Percentiles rank a stretch among this genome's conserved stretches.
These are phyloP conservation scores for Sebastes reedi DNA, from an alignment of 2,797 vertebrate genomes.

Conservation along the genomic window DNA sequence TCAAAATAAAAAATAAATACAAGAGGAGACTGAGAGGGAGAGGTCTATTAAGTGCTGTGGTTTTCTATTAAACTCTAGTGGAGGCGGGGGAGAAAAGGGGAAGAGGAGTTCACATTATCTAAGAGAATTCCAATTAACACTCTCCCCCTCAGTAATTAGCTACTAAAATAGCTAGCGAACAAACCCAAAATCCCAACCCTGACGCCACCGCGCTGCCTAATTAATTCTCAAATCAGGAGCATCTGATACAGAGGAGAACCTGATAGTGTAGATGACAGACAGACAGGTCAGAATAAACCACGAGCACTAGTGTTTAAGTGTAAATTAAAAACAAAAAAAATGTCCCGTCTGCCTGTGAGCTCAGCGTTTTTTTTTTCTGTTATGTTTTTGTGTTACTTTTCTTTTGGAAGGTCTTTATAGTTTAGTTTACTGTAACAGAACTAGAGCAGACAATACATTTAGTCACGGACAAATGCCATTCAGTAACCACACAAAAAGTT, in stretches of 20 bases:
- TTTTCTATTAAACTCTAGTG: conserved; percentile 69
- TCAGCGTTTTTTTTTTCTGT: background rate
- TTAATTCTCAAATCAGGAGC: conserved; percentile 76
- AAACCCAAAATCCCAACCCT: conserved; percentile 78
- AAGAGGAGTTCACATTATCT: conserved; percentile 79
- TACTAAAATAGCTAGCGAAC: conserved; percentile 81
- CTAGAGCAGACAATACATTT: background rate
- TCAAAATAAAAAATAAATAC: conserved; percentile 35
- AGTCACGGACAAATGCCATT: background rate
- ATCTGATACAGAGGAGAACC: conserved; percentile 61
- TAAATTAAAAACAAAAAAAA: background rate
- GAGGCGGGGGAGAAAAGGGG: conserved; percentile 57
- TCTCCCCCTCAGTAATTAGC: conserved; percentile 91
- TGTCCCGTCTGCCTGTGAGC: background rate
- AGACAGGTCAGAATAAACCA: conserved; percentile 23
- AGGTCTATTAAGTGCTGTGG: conserved; percentile 57
- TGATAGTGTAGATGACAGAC: conserved; percentile 62
- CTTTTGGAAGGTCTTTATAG: conserved; percentile 3
- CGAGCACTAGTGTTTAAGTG: background rate
- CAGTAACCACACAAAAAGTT: background rate
- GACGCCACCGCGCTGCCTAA: conserved; percentile 64
- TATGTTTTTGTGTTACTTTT: background rate
- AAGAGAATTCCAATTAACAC: conserved; percentile 93
- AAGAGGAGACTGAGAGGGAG: conserved; percentile 39
- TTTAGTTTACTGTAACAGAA: conserved; percentile 2